Conservation (phyloP, 2,113 vertebrate species). For the Perca schrenkii region DNA sequence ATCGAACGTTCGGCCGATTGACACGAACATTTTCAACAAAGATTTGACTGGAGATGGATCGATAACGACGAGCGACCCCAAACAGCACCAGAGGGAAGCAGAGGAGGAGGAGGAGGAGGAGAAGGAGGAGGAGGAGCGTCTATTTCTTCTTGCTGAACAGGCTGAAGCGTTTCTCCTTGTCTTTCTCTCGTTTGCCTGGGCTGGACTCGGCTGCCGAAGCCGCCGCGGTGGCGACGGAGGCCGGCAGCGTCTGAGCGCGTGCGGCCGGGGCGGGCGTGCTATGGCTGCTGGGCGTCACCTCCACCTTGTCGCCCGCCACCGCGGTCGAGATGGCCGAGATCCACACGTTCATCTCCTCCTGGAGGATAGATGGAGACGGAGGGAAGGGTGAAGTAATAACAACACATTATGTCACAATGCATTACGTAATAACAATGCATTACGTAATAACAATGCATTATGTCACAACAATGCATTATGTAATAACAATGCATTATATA, state of each 20-base stretch:
- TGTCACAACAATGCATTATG: too few relatives aligned
- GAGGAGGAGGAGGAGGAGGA: conserved; percentile 54
- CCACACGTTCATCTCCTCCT: conserved; percentile 99
- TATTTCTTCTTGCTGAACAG: conserved; percentile 99
- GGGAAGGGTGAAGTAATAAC: too few relatives aligned
- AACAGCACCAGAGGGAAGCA: conserved; percentile 58
- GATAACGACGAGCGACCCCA: conserved; percentile 44
- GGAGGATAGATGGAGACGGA: not conserved
- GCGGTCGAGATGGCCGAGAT: conserved; percentile 94
- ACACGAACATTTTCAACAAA: conserved; percentile 26
- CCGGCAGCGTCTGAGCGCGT: conserved; percentile 94
- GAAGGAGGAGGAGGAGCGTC: conserved; percentile 59
- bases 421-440: too few relatives aligned
- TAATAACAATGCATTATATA: too few relatives aligned
- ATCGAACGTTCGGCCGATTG: not conserved
- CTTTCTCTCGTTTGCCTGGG: conserved; percentile 96
- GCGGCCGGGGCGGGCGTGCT: conserved; percentile 92
- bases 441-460: too few relatives aligned
- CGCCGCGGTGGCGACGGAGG: conserved; percentile 87
- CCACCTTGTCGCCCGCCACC: conserved; percentile 84
- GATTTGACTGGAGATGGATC: conserved; percentile 34
- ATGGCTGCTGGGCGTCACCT: conserved; percentile 94
- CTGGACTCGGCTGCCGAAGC: conserved; percentile 93
- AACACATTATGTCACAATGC: too few relatives aligned
- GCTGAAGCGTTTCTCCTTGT: conserved; percentile 99